These are phyloP conservation scores for Acanthosepion esculentum DNA, from an alignment of 2,888 invertebrate genomes.

Conservation along the genomic window DNA sequence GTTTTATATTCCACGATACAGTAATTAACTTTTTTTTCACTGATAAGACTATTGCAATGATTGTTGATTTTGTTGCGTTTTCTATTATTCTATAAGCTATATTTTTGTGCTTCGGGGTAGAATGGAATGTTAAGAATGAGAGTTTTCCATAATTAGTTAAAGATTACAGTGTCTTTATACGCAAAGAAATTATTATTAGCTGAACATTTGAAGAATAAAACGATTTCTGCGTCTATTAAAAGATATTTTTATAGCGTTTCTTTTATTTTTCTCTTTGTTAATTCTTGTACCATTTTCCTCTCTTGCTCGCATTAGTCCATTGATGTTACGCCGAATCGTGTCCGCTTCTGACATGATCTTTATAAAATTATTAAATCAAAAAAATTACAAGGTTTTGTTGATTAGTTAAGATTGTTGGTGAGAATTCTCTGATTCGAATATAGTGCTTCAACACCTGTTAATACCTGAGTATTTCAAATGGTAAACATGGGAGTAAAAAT, in stretches of 20 bases:
- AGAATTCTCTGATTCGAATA: too few relatives aligned
- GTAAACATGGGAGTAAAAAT: too few relatives aligned
- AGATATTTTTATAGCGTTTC: neutral
- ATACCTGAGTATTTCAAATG: too few relatives aligned
- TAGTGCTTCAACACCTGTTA: too few relatives aligned
- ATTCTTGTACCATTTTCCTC: neutral
- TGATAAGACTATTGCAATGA: neutral
- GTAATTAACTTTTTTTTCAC: neutral
- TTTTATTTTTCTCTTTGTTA: neutral
- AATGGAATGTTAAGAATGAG: neutral
- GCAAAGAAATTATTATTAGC: constrained; percentile 33
- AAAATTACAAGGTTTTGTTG: too few relatives aligned
- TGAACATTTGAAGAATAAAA: neutral
- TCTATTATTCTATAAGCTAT: neutral
- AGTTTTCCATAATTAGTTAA: neutral
- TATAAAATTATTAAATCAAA: too few relatives aligned
- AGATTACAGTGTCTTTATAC: neutral
- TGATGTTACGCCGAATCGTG: neutral
- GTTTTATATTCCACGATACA: neutral
- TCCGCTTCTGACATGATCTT: neutral
- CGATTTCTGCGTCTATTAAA: constrained; percentile 20
- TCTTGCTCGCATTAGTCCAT: neutral
- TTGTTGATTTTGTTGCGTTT: neutral
- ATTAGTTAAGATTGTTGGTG: too few relatives aligned
- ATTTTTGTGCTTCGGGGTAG: neutral